Conservation (phyloP, 2,113 vertebrate genomes). For the Heterotilapia buettikoferi region DNA sequence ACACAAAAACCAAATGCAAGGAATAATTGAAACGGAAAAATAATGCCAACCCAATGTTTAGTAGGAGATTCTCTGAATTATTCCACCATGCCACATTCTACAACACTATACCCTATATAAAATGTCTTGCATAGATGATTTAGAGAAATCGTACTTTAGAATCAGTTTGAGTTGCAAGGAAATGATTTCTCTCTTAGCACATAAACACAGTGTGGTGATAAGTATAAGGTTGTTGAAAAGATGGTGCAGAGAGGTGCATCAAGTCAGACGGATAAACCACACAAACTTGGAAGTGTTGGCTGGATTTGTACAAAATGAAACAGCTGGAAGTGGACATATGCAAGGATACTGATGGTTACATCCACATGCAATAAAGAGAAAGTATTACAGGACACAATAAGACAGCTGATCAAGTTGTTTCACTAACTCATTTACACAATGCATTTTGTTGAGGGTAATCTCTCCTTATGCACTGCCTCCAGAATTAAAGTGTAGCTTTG, state of each 20-base stretch:
- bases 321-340: neutral
- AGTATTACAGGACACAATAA: neutral
- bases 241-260: neutral
- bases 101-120: neutral
- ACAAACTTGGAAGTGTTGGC: neutral
- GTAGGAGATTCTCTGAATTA: neutral
- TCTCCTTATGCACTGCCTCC: neutral
- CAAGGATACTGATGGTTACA: neutral
- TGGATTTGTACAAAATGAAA: neutral
- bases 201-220: neutral
- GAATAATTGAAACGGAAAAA: too few species aligned
- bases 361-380: neutral
- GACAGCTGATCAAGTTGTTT: neutral
- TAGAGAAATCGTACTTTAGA: neutral
- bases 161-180: neutral
- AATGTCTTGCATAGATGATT: neutral
- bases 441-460: neutral
- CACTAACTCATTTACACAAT: neutral
- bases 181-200: neutral
- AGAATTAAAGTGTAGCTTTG: neutral
- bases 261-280: neutral
- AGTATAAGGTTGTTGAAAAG: neutral
- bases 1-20: too few species aligned
- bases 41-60: too few species aligned
- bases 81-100: neutral